Base-by-base conservation (phyloP, 2,113 vertebrate species). In the Paralichthys olivaceus region DNA sequence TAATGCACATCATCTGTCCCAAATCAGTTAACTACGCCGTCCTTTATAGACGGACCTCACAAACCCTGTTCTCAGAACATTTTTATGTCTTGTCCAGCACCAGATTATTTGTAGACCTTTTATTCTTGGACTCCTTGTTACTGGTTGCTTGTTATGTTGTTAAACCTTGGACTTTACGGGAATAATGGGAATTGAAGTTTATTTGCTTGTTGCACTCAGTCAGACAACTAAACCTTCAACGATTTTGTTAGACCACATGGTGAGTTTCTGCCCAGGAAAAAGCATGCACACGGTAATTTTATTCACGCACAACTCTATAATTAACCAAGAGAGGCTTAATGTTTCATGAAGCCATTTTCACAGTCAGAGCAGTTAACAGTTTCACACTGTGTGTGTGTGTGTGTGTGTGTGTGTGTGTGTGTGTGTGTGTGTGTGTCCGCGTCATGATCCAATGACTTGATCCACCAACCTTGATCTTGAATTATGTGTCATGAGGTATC, bases 261-360 rank as follows among this genome's bases (percentile, higher is more conserved):
- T 26, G 43, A 34, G 64, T 22, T n/a, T 53, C 11, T 28, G 63
- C 73, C 71, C n/a, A n/a, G 19, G 11, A 32, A 47, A 40, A 40
- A 40, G 37, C 45, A 32, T 14, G 32, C 68, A 69, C 75, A 49
- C 72, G 58, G 60, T 79, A 70, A 63, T 54, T 2, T 62, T 58
- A 59, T 63, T 75, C 78, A 65, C 28, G 22, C 84, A 49, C 77
- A 68, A 58, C 83, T 81, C 56, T 79, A 87, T 81, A 84, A 85
- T 90, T 77, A 77, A 81, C 51, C 68, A 17, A 37, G n/a, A 61
- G 62, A 37, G 58, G 74, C 71, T 84, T 86, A 87, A 90, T 85
- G 81, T 90, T 88, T 91, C 84, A 83, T 83, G 75, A 80, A 84
- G 81, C 54, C 45, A 13, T 86, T 90, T 79, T 80, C 78, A 60